Evolutionary conservation across 92 coral and sea anemone genomes (phyloP).

Genomic region (Palythoa grandiflora): DNA sequence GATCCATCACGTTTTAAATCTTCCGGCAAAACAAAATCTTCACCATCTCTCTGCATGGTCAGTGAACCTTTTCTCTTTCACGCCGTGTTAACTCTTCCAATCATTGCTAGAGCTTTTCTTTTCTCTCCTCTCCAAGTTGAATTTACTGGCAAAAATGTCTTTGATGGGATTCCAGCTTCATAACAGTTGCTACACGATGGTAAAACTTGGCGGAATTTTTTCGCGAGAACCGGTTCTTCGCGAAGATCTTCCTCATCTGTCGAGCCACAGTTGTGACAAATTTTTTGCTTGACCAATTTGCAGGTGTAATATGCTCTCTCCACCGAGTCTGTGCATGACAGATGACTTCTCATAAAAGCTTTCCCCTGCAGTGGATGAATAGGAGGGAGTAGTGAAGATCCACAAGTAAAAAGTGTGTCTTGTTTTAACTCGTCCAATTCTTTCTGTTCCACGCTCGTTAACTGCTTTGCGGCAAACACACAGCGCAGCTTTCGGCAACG

Average conservation of each 20-base stretch:
- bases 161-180: slow-evolving; percentile 40
- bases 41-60: not conserved
- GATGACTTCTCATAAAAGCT: slow-evolving; percentile 42
- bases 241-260: slow-evolving; percentile 17
- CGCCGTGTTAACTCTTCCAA: slow-evolving; percentile 27
- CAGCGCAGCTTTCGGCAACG: slow-evolving; percentile 52
- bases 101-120: slow-evolving; percentile 12
- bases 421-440: slow-evolving; percentile 24
- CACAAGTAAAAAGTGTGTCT: slow-evolving; percentile 41
- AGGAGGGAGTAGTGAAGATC: slow-evolving; percentile 39
- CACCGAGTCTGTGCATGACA: slow-evolving; percentile 37
- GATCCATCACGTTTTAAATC: not conserved
- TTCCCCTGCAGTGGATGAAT: slow-evolving; percentile 33
- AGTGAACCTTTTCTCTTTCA: not conserved
- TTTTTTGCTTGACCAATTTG: slow-evolving; percentile 25
- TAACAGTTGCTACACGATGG: slow-evolving; percentile 37
- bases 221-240: slow-evolving; percentile 23
- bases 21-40: not conserved
- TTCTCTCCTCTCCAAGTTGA: slow-evolving; percentile 33
- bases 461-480: slow-evolving; percentile 39
- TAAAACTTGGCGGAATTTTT: slow-evolving; percentile 39
- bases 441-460: slow-evolving; percentile 30
- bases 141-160: slow-evolving; percentile 33
- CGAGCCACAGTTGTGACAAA: slow-evolving; percentile 40
- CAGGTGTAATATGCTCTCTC: slow-evolving; percentile 39